Conservation (phyloP, 1,140 invertebrate species). For the Drosophila miranda region DNA sequence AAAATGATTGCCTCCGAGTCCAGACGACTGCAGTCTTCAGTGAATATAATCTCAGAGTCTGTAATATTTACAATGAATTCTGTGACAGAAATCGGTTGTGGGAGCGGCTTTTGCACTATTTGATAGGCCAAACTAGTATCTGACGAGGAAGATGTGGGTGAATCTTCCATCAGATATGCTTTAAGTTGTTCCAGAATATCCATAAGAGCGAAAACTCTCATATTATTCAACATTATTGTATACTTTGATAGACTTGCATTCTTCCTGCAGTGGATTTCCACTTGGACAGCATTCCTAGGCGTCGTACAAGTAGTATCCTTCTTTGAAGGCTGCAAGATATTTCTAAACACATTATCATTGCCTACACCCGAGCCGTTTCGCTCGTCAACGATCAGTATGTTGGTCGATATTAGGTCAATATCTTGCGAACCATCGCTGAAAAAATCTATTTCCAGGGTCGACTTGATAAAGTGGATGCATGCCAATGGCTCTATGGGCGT, state of each 20-base stretch:
- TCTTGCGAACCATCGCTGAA: constrained; percentile 95
- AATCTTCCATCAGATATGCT: constrained; percentile 88
- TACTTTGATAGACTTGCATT: constrained; percentile 89
- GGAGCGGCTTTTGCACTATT: constrained; percentile 23
- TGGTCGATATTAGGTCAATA: constrained; percentile 95
- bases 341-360: constrained; percentile 91
- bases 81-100: constrained; percentile 27
- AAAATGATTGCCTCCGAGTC: constrained; percentile 98
- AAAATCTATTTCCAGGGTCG: constrained; percentile 91
- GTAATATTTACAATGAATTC: constrained; percentile 97
- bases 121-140: constrained; percentile 25
- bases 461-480: constrained; percentile 96
- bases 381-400: constrained; percentile 94
- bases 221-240: constrained; percentile 96
- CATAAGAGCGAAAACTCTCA: constrained; percentile 95
- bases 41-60: constrained; percentile 96
- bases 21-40: constrained; percentile 93
- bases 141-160: constrained; percentile 21
- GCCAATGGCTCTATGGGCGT: constrained; percentile 85
- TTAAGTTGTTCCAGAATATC: constrained; percentile 95
- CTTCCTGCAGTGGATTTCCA: constrained; percentile 92
- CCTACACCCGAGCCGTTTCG: constrained; percentile 71
- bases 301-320: constrained; percentile 81
- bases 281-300: constrained; percentile 88
- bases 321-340: constrained; percentile 90